A percentile compares a stretch with the other conserved stretches of the same genome.
Conservation (phyloP, 2,797 vertebrate genomes). For the Schizopygopsis pylzovi region DNA sequence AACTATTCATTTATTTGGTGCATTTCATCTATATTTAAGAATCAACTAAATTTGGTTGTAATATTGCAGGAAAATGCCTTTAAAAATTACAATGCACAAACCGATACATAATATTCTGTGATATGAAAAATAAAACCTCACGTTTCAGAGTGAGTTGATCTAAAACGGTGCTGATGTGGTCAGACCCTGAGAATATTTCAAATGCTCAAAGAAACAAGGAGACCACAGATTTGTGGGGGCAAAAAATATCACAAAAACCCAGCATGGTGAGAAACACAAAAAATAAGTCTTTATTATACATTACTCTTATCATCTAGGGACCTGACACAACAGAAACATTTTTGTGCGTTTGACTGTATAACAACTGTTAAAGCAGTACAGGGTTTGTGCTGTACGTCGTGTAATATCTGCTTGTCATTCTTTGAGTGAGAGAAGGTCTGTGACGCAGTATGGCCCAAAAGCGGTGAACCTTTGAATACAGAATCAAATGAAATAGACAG, state of each 20-base stretch:
- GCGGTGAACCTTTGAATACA: constrained; percentile 40
- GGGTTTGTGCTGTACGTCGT: constrained; percentile 51
- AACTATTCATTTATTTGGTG: not conserved
- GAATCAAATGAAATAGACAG: not conserved
- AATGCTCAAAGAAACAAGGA: not conserved
- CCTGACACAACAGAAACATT: constrained; percentile 57
- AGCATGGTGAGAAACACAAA: constrained; percentile 58
- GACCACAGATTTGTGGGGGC: not conserved
- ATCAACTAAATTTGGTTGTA: not conserved
- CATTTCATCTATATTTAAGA: too few relatives aligned
- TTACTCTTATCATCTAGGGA: constrained; percentile 59
- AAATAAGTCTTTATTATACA: constrained; percentile 64
- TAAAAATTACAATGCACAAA: not conserved
- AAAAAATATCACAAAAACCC: not conserved
- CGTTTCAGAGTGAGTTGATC: not conserved
- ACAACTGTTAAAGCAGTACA: constrained; percentile 55
- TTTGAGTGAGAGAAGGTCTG: constrained; percentile 35
- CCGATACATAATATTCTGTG: too few relatives aligned
- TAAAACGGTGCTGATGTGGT: not conserved
- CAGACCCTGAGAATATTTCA: not conserved
- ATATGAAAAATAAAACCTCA: not conserved
- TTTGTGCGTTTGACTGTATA: constrained; percentile 64
- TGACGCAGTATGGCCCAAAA: constrained; percentile 46
- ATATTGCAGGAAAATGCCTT: not conserved
- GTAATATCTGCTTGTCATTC: constrained; percentile 43